A percentile compares a stretch with the other conserved stretches of the same genome.
These are phyloP conservation scores for Amiota communis DNA, from an alignment of 2,888 invertebrate species.

Conservation along the genomic window DNA sequence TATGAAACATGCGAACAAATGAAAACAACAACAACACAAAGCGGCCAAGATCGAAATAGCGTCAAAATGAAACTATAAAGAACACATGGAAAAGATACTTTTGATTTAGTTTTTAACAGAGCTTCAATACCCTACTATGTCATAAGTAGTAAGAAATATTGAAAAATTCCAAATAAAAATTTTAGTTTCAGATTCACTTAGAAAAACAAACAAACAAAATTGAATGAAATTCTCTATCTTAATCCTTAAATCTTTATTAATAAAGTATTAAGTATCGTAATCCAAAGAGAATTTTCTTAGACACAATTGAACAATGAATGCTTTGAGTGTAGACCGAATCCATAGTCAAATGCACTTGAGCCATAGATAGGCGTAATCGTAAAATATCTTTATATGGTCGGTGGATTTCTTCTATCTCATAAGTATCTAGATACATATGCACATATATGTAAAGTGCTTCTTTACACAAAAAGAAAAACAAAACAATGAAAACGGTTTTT, in stretches of 20 bases:
- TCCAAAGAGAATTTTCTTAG: too few species aligned
- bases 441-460: neutral
- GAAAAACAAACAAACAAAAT: conserved; percentile 33
- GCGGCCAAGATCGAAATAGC: conserved; percentile 17
- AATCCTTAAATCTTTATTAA: too few species aligned
- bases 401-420: too few species aligned
- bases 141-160: conserved; percentile 17
- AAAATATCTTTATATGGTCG: conserved; percentile 10
- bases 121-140: too few species aligned
- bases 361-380: conserved; percentile 5
- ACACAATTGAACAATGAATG: neutral
- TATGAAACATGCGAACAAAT: conserved; percentile 6
- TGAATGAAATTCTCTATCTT: neutral
- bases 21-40: neutral
- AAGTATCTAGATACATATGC: neutral
- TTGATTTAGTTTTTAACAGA: too few species aligned
- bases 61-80: conserved; percentile 32
- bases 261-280: too few species aligned
- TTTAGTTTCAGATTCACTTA: too few species aligned
- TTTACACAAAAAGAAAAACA: neutral
- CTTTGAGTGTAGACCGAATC: too few species aligned
- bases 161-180: too few species aligned
- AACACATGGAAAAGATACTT: neutral
- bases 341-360: too few species aligned
- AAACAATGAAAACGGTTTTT: conserved; percentile 63